Percentiles rank a stretch among this genome's conserved stretches.
phyloP scores from a whole-genome alignment of 2,797 vertebrate species.

The Hyperoplus immaculatus region DNA sequence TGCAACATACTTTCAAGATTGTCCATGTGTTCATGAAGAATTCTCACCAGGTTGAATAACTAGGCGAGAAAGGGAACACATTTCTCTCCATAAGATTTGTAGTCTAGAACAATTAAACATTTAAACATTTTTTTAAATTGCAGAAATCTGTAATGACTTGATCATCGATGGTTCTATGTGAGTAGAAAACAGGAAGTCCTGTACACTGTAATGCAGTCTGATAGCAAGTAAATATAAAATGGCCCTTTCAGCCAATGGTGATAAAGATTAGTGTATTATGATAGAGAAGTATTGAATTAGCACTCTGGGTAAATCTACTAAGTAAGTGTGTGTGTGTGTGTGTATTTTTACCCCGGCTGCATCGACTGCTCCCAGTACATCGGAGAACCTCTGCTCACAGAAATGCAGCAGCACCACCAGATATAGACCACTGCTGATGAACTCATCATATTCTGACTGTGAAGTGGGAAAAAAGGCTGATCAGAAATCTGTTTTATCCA shows the following conservation, averaged over 20 bases:
- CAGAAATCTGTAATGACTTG: neutral
- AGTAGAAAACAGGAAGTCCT: neutral
- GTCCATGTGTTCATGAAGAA: slow-evolving; percentile 99
- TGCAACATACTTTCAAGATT: slow-evolving; percentile 97
- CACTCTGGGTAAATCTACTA: neutral
- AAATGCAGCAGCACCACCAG: slow-evolving; percentile 97
- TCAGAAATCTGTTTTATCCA: neutral
- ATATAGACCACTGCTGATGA: slow-evolving; percentile 98
- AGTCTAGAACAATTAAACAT: slow-evolving; percentile 27
- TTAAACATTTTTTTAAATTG: slow-evolving; percentile 4
- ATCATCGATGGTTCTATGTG: neutral
- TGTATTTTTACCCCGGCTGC: slow-evolving; percentile 92
- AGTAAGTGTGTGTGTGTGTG: neutral
- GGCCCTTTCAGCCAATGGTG: neutral
- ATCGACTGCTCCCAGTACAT: slow-evolving; percentile 94
- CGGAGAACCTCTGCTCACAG: slow-evolving; percentile 98
- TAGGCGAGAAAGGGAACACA: slow-evolving; percentile 88
- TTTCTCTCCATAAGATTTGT: slow-evolving; percentile 41
- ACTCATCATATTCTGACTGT: slow-evolving; percentile 98
- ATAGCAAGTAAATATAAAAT: slow-evolving; percentile 8
- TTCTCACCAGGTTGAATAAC: slow-evolving; percentile 99
- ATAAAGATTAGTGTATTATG: neutral
- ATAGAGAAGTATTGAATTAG: slow-evolving; percentile 1
- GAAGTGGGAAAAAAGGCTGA: slow-evolving; percentile 7
- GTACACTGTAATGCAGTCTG: neutral